Conservation (phyloP, 2,113 vertebrate genomes). For the Marmota monax region DNA sequence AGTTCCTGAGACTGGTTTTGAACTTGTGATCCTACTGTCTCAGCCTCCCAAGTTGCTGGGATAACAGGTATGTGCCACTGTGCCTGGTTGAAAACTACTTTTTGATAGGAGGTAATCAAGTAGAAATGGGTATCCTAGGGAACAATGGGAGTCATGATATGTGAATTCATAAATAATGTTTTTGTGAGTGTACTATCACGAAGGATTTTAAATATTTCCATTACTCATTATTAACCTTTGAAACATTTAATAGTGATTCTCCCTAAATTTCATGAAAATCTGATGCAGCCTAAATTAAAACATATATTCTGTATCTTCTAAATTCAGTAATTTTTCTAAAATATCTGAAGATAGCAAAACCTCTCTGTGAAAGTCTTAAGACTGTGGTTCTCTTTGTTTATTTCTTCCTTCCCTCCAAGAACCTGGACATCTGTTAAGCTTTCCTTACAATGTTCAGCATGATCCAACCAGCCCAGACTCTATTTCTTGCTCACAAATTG, state of each 20-base stretch:
- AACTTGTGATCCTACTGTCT: too few species aligned
- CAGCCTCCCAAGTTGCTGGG: too few species aligned
- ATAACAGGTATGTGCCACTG: too few species aligned
- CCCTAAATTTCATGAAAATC: not conserved
- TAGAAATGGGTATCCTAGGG: not conserved
- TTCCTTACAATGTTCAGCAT: not conserved
- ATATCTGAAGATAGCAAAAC: not conserved
- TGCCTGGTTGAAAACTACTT: not conserved
- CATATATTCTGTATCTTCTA: not conserved
- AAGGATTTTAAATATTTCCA: not conserved
- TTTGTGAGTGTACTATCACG: not conserved
- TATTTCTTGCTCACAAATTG: not conserved
- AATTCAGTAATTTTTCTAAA: not conserved
- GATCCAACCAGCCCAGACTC: not conserved
- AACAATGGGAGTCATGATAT: slow-evolving; percentile 17
- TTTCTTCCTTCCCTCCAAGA: not conserved
- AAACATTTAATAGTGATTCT: not conserved
- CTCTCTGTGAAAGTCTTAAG: not conserved
- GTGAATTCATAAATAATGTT: slow-evolving; percentile 14
- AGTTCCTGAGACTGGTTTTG: too few species aligned
- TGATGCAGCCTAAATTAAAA: not conserved
- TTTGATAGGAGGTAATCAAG: slow-evolving; percentile 37
- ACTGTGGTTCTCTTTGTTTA: not conserved
- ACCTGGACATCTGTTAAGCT: not conserved
- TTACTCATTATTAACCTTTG: not conserved